Base-by-base conservation (phyloP, 2,888 invertebrate genomes). In the Fragum fragum region DNA sequence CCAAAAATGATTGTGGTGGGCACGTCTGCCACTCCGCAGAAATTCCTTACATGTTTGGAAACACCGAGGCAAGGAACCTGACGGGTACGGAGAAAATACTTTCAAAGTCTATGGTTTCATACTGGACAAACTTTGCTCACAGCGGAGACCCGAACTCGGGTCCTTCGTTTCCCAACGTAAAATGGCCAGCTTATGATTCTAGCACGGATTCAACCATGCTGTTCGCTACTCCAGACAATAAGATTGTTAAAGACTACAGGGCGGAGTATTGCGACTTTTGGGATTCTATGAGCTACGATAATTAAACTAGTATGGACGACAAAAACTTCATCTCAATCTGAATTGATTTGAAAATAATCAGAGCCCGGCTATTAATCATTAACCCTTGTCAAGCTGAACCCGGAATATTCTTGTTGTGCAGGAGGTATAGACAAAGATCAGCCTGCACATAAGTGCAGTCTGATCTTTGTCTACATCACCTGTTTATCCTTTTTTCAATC, bases 41-140 rank as follows among this genome's bases (percentile, higher is more conserved):
- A 69, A 82, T 92, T 21, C 87, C 89, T 0, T 90, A 87, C 47
- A 84, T 91, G 16, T 90, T 91, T 57, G 85, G 89, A 29, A 86
- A 90, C 7, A 9, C 7, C 1, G 16, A 26, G n/a, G 29, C 28
- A 6, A 11, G 14, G n/a, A 9, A 23, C n/a, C 61, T 32, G 14
- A 91, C 90, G 0, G 73, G 83, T 1, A 90, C 84, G 0, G 92
- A 92, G 76, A 14, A 72, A 5, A 47, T 29, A 1, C 70, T 92
- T 9, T 88, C 89, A 5, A 76, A 80, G n/a, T 53, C 73, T 6
- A 63, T 92, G 57, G 87, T 91, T 29, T 68, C 76, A 0, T 91
- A 90, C 69, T 93, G 91, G 91, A 88, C 91, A 21, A 93, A 92
- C 75, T 93, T 93, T 78, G 93, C 92, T 7, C 90, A 91, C 70